Base-by-base conservation (phyloP, 2,888 invertebrate genomes). In the Amiota communis region DNA sequence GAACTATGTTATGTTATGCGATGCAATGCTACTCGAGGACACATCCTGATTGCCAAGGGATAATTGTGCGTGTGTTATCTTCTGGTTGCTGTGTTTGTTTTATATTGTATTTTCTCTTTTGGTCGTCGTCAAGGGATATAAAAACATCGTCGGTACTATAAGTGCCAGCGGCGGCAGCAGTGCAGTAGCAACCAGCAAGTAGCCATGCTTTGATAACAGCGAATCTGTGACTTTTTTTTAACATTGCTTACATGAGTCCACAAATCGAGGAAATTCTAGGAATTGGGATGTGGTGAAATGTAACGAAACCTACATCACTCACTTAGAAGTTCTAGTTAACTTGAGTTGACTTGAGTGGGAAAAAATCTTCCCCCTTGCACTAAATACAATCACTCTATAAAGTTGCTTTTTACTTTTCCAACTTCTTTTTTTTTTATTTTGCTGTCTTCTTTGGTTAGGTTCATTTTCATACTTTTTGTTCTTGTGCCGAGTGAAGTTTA, bases 241-340 rank as follows among this genome's bases (percentile, higher is more conserved):
- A 57, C 57, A 17, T 20, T 20, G 53, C 36, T 23, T 23, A 61
- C 61, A 61, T 36, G 23, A 20, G 23, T 17, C 12, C 2, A 59
- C 59, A 36, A 36, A 36, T 36, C 36, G 36, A 36, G 36, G 36
- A 36, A 36, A 1, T 36, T 36, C 36, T 6, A 36, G 36, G 36
- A 36, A 23, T 2, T 2, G 23, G 23, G 6, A 36, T 36, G 6
- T 1, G 36, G 6, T 36, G 36, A 17, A 20, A 59, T 8, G 56
- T 20, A 57, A 72, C 77, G 84, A 83, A 84, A 82, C 36, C 36
- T 79, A 83, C 83, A 86, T 83, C 86, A 85, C 84, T 83, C 83
- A 83, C 84, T 83, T 83, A 83, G 86, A 83, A 83, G 86, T 83
- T 83, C 75, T 20, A n/a, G 53, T 53, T 12, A n/a, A n/a, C n/a